Evolutionary conservation across 2,113 vertebrate genomes (phyloP).

Genomic region (Cololabis saira): DNA sequence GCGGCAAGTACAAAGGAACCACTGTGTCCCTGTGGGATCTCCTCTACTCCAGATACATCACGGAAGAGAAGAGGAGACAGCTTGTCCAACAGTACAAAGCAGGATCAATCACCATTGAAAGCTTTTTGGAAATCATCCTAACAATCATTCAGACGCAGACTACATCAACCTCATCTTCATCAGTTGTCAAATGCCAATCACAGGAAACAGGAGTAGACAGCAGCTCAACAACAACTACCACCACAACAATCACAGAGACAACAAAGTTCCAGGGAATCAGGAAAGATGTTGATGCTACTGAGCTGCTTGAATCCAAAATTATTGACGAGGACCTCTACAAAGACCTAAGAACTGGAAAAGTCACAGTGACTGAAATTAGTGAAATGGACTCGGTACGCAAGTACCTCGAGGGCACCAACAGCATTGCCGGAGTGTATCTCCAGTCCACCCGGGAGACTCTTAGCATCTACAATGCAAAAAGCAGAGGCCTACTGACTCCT

Average conservation of each 20-base stretch:
- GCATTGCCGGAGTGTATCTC: conserved; percentile 82
- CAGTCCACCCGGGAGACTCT: conserved; percentile 79
- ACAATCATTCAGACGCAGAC: no score
- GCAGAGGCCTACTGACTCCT: no score
- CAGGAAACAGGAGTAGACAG: background rate
- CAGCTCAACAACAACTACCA: conserved; percentile 79
- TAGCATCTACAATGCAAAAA: conserved; percentile 71
- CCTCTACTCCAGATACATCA: conserved; percentile 82
- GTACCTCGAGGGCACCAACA: conserved; percentile 81
- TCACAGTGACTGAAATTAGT: conserved; percentile 65
- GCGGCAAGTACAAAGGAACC: conserved; percentile 78
- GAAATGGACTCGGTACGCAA: conserved; percentile 76
- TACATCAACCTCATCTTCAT: no score
- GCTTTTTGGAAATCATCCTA: no score
- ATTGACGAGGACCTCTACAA: conserved; percentile 71
- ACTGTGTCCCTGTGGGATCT: conserved; percentile 81
- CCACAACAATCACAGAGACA: conserved; percentile 71
- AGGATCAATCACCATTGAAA: no score
- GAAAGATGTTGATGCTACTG: conserved; percentile 75
- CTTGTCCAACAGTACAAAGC: conserved; percentile 68
- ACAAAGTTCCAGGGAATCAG: conserved; percentile 76
- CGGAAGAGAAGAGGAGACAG: conserved; percentile 68
- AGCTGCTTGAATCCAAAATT: conserved; percentile 80
- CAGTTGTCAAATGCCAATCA: no score
- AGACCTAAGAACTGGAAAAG: conserved; percentile 77